phyloP scores from a whole-genome alignment of 2,888 invertebrate genomes.

The Tortrix viridana region DNA sequence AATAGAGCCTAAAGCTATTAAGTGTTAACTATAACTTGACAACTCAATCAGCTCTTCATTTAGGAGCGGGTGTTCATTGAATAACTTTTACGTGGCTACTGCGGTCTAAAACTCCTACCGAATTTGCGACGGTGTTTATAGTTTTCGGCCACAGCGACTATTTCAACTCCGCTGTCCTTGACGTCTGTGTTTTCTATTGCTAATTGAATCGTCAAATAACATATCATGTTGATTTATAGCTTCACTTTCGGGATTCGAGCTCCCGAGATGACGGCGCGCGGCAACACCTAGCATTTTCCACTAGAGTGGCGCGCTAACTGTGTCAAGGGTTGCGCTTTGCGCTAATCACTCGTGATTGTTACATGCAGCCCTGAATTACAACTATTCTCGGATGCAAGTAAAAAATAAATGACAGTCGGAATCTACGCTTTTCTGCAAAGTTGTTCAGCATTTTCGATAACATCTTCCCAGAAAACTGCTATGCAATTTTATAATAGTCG shows the following conservation, averaged over 20 bases:
- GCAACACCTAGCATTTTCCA: conserved; percentile 78
- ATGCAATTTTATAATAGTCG: too few species aligned
- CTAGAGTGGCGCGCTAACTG: conserved; percentile 76
- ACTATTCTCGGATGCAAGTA: conserved; percentile 29
- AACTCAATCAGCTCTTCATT: conserved; percentile 15
- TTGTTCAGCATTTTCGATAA: too few species aligned
- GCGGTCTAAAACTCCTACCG: neutral
- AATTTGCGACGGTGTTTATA: too few species aligned
- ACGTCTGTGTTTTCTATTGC: too few species aligned
- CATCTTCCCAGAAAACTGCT: too few species aligned
- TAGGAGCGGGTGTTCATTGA: conserved; percentile 6
- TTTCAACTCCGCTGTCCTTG: too few species aligned
- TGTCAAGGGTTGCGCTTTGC: conserved; percentile 80
- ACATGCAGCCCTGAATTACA: conserved; percentile 69
- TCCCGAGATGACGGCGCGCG: conserved; percentile 46
- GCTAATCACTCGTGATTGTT: conserved; percentile 76
- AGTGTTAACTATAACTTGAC: conserved; percentile 34
- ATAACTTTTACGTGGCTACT: neutral
- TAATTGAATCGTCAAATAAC: too few species aligned
- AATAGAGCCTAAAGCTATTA: conserved; percentile 60
- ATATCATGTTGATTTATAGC: too few species aligned
- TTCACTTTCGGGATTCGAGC: neutral
- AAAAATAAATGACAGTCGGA: conserved; percentile 9
- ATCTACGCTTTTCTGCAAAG: neutral
- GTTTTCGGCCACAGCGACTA: too few species aligned